These are phyloP conservation scores for Diabrotica virgifera DNA, from an alignment of 1,140 invertebrate species.

Conservation along the genomic window DNA sequence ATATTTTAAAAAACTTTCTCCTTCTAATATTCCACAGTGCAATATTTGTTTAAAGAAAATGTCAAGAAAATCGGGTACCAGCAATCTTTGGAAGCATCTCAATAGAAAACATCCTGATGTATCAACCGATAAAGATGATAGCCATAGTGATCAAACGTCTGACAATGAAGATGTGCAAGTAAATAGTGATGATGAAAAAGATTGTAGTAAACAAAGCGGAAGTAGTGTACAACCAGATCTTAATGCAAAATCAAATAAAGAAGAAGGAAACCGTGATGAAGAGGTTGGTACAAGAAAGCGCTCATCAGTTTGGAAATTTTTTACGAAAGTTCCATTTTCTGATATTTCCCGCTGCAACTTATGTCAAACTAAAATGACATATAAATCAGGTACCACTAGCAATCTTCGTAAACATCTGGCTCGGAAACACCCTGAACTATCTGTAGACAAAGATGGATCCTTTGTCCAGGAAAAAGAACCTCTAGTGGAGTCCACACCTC, in stretches of 20 bases:
- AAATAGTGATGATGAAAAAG: not conserved
- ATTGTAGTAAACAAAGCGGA: too few species aligned
- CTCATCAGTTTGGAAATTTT: not conserved
- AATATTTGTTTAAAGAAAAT: not conserved
- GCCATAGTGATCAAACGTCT: not conserved
- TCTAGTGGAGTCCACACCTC: too few species aligned
- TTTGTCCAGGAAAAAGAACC: too few species aligned
- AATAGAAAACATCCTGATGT: not conserved
- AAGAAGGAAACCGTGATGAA: too few species aligned
- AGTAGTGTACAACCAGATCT: too few species aligned
- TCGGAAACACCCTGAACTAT: not conserved
- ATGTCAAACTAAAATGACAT: not conserved
- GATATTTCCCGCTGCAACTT: too few species aligned
- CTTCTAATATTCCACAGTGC: not conserved
- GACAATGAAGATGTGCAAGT: not conserved
- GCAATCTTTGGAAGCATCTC: not conserved
- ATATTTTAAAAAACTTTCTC: not conserved
- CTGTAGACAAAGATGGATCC: too few species aligned
- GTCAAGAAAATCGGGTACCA: not conserved
- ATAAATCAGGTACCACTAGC: not conserved
- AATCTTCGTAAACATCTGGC: not conserved
- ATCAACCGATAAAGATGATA: not conserved
- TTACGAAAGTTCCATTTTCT: not conserved
- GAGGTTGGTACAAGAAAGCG: not conserved
- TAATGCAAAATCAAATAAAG: too few species aligned